Evolutionary conservation across 2,888 invertebrate genomes (phyloP).

Genomic region (Hesperia comma): DNA sequence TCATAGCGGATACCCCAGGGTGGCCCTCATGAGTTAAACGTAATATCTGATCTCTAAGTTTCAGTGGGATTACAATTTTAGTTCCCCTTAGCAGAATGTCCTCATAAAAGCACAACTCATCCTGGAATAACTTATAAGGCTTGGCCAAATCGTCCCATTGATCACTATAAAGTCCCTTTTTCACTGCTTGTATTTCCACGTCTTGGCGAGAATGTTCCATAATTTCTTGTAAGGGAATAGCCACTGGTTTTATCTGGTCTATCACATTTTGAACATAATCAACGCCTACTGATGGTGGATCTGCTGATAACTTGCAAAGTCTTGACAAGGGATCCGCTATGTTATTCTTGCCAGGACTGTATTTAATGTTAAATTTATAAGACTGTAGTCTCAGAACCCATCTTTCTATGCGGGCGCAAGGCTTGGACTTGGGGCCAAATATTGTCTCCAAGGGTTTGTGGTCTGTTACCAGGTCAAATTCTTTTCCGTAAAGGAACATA

Average conservation of each 20-base stretch:
- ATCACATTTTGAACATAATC: background rate
- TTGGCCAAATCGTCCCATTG: background rate
- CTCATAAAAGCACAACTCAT: too few species aligned
- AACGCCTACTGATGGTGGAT: background rate
- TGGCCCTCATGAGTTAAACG: background rate
- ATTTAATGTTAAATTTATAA: too few species aligned
- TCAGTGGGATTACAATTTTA: too few species aligned
- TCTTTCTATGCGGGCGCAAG: too few species aligned
- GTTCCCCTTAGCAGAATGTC: too few species aligned
- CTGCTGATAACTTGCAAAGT: background rate
- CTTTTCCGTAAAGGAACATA: conserved; percentile 36
- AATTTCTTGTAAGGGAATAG: background rate
- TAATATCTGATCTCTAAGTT: too few species aligned
- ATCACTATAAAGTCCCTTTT: background rate
- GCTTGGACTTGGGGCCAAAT: too few species aligned
- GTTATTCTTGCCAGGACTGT: too few species aligned
- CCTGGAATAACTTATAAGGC: background rate
- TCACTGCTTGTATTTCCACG: background rate
- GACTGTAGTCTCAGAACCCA: too few species aligned
- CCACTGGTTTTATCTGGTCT: background rate
- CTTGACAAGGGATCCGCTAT: background rate
- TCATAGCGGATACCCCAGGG: background rate
- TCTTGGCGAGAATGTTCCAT: background rate
- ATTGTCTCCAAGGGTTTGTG: too few species aligned
- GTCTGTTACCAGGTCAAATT: background rate